Evolutionary conservation across 2,113 vertebrate species (phyloP), one percentile per base, ranked within the genome.

Genomic region (Salvelinus sp.): DNA sequence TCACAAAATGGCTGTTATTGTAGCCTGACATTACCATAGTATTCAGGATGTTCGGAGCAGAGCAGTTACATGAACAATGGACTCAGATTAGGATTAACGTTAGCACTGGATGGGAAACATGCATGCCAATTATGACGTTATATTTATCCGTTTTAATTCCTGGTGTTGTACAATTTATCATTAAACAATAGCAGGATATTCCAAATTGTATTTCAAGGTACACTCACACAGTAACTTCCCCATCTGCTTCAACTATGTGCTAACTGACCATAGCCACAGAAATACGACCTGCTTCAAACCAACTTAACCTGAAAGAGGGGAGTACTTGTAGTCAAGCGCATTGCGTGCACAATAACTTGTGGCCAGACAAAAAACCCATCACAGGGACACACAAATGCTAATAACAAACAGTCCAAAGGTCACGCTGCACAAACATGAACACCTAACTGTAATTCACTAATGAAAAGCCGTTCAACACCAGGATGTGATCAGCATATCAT

Each of bases 241-340:
- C 1, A 50, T 16, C 48, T 73, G 72, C 64, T 75, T 72, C 68
- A 48, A 67, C 13, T 38, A 72, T n/a, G 67, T 70, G 64, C 63
- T n/a, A 80, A 18, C 73, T 76, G 72, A 76, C 14, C 10, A 76
- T 69, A 85, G 74, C 22, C 68, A 82, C 65, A 71, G 69, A 78
- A 68, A 76, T 70, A 27, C 76, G 66, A 70, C 63, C 79, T 75
- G 33, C 75, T 82, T 48, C 69, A 82, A 75, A 84, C 79, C 74
- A 76, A 69, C 77, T 74, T 70, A 79, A 69, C 79, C 79, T 79
- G 71, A 77, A 82, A 76, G n/a, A 82, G 73, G 83, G 63, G 65
- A 79, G 72, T 64, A 76, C 67, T 58, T 71, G 14, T 66, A 81
- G 71, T 71, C 23, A 75, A 75, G 10, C 47, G 77, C 63, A 67